Percentiles rank a stretch among this genome's conserved stretches.
Conservation (phyloP, 2,888 invertebrate genomes). For the Rhingia campestris region DNA sequence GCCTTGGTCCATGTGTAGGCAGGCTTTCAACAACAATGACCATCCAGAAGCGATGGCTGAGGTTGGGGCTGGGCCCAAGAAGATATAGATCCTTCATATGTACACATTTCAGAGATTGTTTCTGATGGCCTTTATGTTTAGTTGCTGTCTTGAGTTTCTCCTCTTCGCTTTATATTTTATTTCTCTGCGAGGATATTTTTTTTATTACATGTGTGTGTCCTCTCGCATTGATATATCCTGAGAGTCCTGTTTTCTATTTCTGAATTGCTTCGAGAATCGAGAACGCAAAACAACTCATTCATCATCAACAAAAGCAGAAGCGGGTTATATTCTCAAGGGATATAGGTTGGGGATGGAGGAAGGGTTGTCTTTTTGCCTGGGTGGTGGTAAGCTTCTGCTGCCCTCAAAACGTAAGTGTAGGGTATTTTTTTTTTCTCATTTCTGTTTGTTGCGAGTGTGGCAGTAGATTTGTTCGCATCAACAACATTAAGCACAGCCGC, state of each 20-base stretch:
- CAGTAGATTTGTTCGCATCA: slow-evolving; percentile 42
- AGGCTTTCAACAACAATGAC: slow-evolving; percentile 62
- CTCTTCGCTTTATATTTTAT: slow-evolving; percentile 28
- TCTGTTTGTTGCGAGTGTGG: slow-evolving; percentile 18
- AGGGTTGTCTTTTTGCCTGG: neutral
- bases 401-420: slow-evolving; percentile 66
- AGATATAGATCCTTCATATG: neutral
- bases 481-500: slow-evolving; percentile 59
- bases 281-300: slow-evolving; percentile 67
- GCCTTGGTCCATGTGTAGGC: slow-evolving; percentile 35
- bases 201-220: slow-evolving; percentile 67
- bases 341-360: neutral
- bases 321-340: slow-evolving; percentile 3
- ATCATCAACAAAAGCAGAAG: slow-evolving; percentile 44
- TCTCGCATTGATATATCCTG: slow-evolving; percentile 49
- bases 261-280: slow-evolving; percentile 51
- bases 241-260: slow-evolving; percentile 48
- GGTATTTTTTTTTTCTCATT: slow-evolving; percentile 24
- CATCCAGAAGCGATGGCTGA: slow-evolving; percentile 48
- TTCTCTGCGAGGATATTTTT: slow-evolving; percentile 36
- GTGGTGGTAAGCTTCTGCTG: slow-evolving; percentile 52
- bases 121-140: slow-evolving; percentile 54
- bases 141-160: slow-evolving; percentile 39
- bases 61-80: neutral
- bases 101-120: slow-evolving; percentile 55